phyloP scores from a whole-genome alignment of 2,113 vertebrate genomes.

The Charina bottae region DNA sequence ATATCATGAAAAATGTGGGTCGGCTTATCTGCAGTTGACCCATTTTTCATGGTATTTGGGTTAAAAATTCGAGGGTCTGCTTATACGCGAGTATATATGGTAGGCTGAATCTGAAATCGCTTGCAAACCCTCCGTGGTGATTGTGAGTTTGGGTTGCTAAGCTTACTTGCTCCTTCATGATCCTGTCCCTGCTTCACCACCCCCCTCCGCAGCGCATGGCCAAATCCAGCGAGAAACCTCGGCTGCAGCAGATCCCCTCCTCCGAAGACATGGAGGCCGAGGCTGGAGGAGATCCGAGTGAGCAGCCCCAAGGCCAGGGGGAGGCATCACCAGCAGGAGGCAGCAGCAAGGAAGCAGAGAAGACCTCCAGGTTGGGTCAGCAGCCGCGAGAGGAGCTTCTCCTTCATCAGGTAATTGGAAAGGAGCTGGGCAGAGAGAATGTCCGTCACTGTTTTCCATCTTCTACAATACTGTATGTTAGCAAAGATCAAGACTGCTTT shows the following conservation, averaged over 20 bases:
- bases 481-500: not conserved
- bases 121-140: no score
- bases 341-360: slow-evolving; percentile 63
- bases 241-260: slow-evolving; percentile 90
- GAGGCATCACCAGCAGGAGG: slow-evolving; percentile 53
- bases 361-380: slow-evolving; percentile 77
- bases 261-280: slow-evolving; percentile 87
- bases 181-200: not conserved
- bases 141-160: not conserved
- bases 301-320: slow-evolving; percentile 50
- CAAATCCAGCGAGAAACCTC: slow-evolving; percentile 90
- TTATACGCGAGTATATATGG: not conserved
- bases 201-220: slow-evolving; percentile 73
- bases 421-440: not conserved
- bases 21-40: not conserved
- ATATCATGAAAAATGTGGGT: no score
- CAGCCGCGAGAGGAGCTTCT: slow-evolving; percentile 76
- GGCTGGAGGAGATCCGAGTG: slow-evolving; percentile 62
- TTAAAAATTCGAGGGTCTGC: not conserved
- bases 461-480: not conserved
- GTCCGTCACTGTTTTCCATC: not conserved
- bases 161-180: no score
- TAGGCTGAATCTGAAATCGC: not conserved
- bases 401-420: slow-evolving; percentile 75
- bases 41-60: not conserved